These are phyloP conservation scores for Drosophila asahinai DNA, from an alignment of 1,140 invertebrate genomes.

Conservation along the genomic window DNA sequence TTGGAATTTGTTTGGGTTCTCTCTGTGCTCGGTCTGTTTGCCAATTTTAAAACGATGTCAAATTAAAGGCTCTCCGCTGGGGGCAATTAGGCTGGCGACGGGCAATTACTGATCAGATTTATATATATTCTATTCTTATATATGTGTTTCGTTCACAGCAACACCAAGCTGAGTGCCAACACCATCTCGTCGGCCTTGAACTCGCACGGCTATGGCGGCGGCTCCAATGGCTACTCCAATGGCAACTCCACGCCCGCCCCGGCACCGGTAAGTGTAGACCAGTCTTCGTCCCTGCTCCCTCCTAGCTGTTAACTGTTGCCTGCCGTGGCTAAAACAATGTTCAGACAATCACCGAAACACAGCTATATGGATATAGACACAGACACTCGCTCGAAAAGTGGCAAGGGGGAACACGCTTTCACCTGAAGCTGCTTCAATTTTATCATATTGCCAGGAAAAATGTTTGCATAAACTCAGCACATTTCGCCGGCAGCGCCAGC, in stretches of 20 bases:
- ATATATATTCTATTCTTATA: constrained; percentile 9
- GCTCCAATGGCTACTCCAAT: constrained; percentile 70
- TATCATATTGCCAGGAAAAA: constrained; percentile 73
- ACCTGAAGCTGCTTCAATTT: constrained; percentile 65
- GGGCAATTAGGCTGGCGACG: constrained; percentile 49
- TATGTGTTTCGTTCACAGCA: constrained; percentile 46
- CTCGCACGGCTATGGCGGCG: constrained; percentile 72
- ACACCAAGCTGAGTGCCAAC: constrained; percentile 81
- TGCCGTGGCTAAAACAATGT: constrained; percentile 68
- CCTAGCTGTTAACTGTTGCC: constrained; percentile 32
- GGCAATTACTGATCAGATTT: constrained; percentile 57
- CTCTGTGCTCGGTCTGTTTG: constrained; percentile 33
- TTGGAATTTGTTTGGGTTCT: constrained; percentile 64
- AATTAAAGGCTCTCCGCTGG: constrained; percentile 62
- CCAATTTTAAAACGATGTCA: constrained; percentile 61
- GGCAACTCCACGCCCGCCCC: constrained; percentile 72
- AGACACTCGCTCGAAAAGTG: constrained; percentile 14
- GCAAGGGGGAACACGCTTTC: constrained; percentile 1
- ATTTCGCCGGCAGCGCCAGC: constrained; percentile 52
- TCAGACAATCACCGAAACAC: constrained; percentile 43
- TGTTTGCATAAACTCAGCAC: constrained; percentile 74
- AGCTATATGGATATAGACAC: constrained; percentile 33
- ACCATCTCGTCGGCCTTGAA: constrained; percentile 83
- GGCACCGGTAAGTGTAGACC: constrained; percentile 70
- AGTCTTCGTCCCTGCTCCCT: neutral